Conservation (phyloP, 2,113 vertebrate species). For the Anoplopoma fimbria region DNA sequence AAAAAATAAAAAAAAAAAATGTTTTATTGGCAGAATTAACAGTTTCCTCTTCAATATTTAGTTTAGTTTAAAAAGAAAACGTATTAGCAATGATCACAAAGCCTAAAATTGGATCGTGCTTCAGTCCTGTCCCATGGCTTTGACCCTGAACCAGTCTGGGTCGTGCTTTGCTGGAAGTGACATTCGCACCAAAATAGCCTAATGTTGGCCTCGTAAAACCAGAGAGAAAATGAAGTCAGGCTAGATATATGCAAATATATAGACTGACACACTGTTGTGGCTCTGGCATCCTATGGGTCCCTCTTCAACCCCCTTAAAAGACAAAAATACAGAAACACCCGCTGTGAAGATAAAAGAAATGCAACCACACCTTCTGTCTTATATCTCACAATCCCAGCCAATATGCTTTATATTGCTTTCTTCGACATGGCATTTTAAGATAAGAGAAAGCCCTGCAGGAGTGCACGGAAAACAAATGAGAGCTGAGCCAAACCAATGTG, state of each 20-base stretch:
- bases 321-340: neutral
- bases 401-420: constrained; percentile 13
- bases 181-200: constrained; percentile 54
- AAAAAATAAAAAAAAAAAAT: too few species aligned
- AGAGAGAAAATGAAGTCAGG: constrained; percentile 55
- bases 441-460: constrained; percentile 29
- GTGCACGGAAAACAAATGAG: constrained; percentile 16
- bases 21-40: neutral
- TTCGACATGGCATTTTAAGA: constrained; percentile 40
- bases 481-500: constrained; percentile 2
- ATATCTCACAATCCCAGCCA: neutral
- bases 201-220: constrained; percentile 46
- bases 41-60: neutral
- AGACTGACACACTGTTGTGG: neutral
- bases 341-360: constrained; percentile 1
- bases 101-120: neutral
- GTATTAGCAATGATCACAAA: neutral
- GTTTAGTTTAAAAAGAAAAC: neutral
- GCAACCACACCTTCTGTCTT: neutral
- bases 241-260: constrained; percentile 11
- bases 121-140: neutral
- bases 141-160: constrained; percentile 66
- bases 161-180: constrained; percentile 55
- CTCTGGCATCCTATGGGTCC: neutral
- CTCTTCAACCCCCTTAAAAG: neutral